A percentile compares a stretch with the other conserved stretches of the same genome.
These are phyloP conservation scores for Drosophila santomea DNA, from an alignment of 1,140 invertebrate genomes.

Conservation along the genomic window DNA sequence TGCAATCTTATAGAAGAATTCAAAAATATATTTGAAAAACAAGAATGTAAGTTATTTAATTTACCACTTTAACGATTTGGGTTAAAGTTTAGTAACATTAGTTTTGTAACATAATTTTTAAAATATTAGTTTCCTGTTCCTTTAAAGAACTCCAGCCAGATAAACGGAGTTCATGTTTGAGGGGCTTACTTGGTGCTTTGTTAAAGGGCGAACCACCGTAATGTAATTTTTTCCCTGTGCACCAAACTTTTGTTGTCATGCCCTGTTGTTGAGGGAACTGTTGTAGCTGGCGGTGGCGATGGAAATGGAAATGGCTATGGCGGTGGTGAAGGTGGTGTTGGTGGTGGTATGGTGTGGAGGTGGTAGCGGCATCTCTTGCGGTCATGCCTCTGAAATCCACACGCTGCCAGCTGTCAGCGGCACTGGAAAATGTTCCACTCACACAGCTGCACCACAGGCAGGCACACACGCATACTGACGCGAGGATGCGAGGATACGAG, in stretches of 20 bases:
- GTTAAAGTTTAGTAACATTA: too few relatives aligned
- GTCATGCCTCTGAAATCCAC: constrained; percentile 60
- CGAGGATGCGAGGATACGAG: background rate
- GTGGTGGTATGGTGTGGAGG: background rate
- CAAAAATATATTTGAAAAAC: too few relatives aligned
- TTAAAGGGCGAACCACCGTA: too few relatives aligned
- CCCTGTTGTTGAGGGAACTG: constrained; percentile 13
- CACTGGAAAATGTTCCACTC: constrained; percentile 56
- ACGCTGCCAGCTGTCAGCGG: constrained; percentile 69
- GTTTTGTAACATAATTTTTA: too few relatives aligned
- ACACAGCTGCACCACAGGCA: constrained; percentile 6
- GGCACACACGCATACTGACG: constrained; percentile 1
- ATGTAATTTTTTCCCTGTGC: constrained; percentile 7
- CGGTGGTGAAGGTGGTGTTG: background rate
- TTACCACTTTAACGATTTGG: too few relatives aligned
- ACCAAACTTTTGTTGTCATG: constrained; percentile 46
- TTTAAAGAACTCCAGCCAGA: too few relatives aligned
- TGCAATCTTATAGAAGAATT: too few relatives aligned
- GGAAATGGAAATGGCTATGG: background rate
- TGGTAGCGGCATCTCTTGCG: constrained; percentile 44
- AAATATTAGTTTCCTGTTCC: too few relatives aligned
- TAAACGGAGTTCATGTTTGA: too few relatives aligned
- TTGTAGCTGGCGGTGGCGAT: constrained; percentile 16
- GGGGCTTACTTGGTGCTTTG: too few relatives aligned
- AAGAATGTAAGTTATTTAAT: too few relatives aligned